phyloP scores from a whole-genome alignment of 1,140 invertebrate genomes.

The Eumaeus atala region DNA sequence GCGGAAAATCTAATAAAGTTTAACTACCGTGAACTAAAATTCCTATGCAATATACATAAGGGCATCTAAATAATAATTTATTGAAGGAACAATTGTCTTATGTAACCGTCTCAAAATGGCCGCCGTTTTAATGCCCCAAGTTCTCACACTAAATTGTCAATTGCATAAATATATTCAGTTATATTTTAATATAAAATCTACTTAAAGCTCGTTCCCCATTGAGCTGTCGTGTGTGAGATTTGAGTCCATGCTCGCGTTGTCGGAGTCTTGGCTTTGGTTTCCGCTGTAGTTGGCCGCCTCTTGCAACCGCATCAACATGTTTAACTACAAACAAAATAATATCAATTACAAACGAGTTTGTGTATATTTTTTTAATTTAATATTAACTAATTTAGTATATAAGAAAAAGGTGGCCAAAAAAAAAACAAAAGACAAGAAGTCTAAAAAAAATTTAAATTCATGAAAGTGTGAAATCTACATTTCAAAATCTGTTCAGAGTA shows the following conservation, averaged over 20 bases:
- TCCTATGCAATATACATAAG: no score
- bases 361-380: no score
- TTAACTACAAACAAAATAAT: slow-evolving; percentile 78
- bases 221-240: slow-evolving; percentile 80
- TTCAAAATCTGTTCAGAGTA: no score
- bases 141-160: not conserved
- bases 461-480: no score
- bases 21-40: no score
- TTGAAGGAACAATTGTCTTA: slow-evolving; percentile 13
- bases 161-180: not conserved
- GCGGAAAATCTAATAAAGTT: no score
- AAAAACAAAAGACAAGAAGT: no score
- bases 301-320: slow-evolving; percentile 95
- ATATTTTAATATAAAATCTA: slow-evolving; percentile 8
- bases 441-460: no score
- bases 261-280: slow-evolving; percentile 88
- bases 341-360: no score
- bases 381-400: no score
- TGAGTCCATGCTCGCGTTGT: slow-evolving; percentile 85
- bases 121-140: slow-evolving; percentile 7
- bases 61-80: slow-evolving; percentile 2
- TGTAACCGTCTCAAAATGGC: slow-evolving; percentile 4
- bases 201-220: slow-evolving; percentile 74
- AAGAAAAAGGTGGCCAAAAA: no score
- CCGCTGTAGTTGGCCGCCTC: slow-evolving; percentile 94